These are phyloP conservation scores for Psococerastis gibbosa DNA, from an alignment of 2,888 invertebrate genomes.

Conservation along the genomic window DNA sequence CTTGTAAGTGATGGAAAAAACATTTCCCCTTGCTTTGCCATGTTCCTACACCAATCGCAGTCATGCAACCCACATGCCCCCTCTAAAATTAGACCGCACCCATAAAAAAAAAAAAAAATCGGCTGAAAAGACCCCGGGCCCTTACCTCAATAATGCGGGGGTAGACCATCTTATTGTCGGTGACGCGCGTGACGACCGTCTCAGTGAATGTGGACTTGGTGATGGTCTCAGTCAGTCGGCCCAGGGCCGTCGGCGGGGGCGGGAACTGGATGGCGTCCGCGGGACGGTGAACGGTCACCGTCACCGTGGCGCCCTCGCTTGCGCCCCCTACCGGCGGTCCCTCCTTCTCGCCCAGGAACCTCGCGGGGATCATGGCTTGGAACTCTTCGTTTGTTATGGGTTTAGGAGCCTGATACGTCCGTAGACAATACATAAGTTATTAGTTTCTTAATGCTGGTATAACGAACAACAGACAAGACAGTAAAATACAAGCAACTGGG, in stretches of 20 bases:
- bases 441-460: too few relatives aligned
- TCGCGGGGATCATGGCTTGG: constrained; percentile 86
- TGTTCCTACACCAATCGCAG: too few relatives aligned
- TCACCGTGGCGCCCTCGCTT: constrained; percentile 29
- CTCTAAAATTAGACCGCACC: too few relatives aligned
- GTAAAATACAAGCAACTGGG: too few relatives aligned
- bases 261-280: constrained; percentile 52
- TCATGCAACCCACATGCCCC: too few relatives aligned
- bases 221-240: constrained; percentile 83
- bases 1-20: too few relatives aligned
- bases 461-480: too few relatives aligned
- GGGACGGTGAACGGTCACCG: constrained; percentile 69
- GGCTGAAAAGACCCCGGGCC: too few relatives aligned
- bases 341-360: constrained; percentile 42
- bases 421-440: too few relatives aligned
- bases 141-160: constrained; percentile 80
- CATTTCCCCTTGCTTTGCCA: too few relatives aligned
- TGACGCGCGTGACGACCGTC: constrained; percentile 84
- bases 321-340: constrained; percentile 12
- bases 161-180: constrained; percentile 73
- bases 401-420: constrained; percentile 49
- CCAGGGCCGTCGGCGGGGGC: constrained; percentile 65
- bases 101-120: too few relatives aligned
- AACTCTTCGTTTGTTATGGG: constrained; percentile 87
- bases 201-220: constrained; percentile 92